These are phyloP conservation scores for Chrysocyon brachyurus DNA, from an alignment of 2,797 vertebrate species.

Conservation along the genomic window DNA sequence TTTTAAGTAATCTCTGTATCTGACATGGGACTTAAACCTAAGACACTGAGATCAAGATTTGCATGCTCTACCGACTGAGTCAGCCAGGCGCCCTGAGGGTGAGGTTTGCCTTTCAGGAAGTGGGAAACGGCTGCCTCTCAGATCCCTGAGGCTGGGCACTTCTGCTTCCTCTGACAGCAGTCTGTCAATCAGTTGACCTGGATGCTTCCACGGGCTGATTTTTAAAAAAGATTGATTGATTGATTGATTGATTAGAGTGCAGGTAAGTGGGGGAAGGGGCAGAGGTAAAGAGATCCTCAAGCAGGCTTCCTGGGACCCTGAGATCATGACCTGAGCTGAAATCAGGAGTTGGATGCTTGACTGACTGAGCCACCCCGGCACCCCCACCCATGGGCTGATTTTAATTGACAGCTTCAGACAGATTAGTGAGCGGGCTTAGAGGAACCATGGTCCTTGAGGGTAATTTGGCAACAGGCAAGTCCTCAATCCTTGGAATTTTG, in stretches of 20 bases:
- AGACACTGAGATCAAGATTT: background rate
- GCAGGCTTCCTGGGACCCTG: background rate
- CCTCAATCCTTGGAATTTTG: slow-evolving; percentile 8
- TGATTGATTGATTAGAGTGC: no score
- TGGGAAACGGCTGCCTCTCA: background rate
- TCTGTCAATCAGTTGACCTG: background rate
- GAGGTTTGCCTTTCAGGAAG: background rate
- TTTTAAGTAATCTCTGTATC: background rate
- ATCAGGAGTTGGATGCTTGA: background rate
- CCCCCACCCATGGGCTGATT: background rate
- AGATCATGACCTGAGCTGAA: background rate
- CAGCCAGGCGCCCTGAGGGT: background rate
- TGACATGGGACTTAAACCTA: background rate
- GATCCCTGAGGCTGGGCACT: background rate
- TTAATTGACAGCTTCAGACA: background rate
- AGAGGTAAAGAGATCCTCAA: background rate
- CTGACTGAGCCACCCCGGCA: background rate
- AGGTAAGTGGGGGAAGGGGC: background rate
- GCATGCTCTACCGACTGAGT: background rate
- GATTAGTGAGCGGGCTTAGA: background rate
- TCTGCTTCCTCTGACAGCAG: background rate
- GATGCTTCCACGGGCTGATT: background rate
- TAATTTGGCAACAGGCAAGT: background rate
- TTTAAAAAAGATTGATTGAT: background rate
- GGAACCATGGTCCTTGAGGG: background rate